phyloP scores from a whole-genome alignment of 64 coral and sea anemone genomes.

The Porites australiensis region DNA sequence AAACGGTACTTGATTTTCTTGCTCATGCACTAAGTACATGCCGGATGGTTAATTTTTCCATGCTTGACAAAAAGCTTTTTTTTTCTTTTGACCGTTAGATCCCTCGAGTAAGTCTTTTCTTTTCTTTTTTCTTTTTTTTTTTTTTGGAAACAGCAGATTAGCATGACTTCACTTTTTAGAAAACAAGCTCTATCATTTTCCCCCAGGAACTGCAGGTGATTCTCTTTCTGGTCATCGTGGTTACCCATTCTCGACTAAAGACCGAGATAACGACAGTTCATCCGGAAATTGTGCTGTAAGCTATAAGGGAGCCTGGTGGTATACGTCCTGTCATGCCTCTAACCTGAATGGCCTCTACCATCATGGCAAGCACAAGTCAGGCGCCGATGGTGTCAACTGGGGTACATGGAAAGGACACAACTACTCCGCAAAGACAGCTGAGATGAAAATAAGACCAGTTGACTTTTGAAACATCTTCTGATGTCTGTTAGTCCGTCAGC shows the following conservation, averaged over 20 bases:
- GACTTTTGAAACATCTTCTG: too few species aligned
- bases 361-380: not conserved
- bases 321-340: not conserved
- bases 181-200: not conserved
- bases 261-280: not conserved
- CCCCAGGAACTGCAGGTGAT: not conserved
- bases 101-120: too few species aligned
- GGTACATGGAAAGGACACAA: not conserved
- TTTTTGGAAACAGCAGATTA: too few species aligned
- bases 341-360: not conserved
- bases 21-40: too few species aligned
- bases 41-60: too few species aligned
- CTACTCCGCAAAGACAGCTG: constrained; percentile 1
- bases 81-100: too few species aligned
- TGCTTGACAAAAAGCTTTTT: too few species aligned
- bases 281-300: not conserved
- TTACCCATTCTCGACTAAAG: not conserved
- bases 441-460: constrained; percentile 30
- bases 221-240: not conserved
- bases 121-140: too few species aligned
- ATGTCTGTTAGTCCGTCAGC: too few species aligned
- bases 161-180: too few species aligned
- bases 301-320: constrained; percentile 22
- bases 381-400: constrained; percentile 17
- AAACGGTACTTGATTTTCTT: too few species aligned